Base-by-base conservation (phyloP, 2,113 vertebrate species). In the Pedionomus torquatus region DNA sequence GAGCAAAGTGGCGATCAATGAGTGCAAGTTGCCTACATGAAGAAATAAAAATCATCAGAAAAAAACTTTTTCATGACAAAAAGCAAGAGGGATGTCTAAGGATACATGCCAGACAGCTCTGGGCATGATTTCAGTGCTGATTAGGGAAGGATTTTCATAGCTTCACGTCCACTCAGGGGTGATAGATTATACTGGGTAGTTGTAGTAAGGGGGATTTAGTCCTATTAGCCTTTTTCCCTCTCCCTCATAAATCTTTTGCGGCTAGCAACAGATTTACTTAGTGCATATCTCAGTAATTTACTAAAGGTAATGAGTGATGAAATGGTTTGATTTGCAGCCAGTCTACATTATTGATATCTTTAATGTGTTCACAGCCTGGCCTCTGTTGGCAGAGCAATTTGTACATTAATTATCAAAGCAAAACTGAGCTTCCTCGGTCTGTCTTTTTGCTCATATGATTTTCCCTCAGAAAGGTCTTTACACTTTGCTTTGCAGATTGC, bases 311-410 rank as follows among this genome's bases (percentile, higher is more conserved):
- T 51, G 60, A 82, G 23, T 0, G 0, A 89, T 35, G 8, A 95
- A 94, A 87, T 23, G 26, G 35, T 55, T 96, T 96, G 95, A 84
- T 87, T 91, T 95, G 52, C 74, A 91, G 94, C 87, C 81, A 84
- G 7, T 23, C 80, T 70, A 63, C 71, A 39, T 46, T 86, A 65
- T 28, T 82, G 78, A 17, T 91, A 76, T 28, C 35, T 66, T 60
- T 68, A 89, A 77, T 74, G 33, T 33, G 35, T 51, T 86, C 54
- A 55, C 39, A 95, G 37, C 30, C n/a, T 61, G 48, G 41, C 30
- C 6, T 25, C 8, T 23, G 3, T 30, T 76, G 75, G 52, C 79
- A 85, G 9, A 77, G 21, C 19, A 68, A 5, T 76, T 87, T 61
- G 4, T 48, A 61, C 19, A 58, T 30, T 57, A 78, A 20, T 49